Evolutionary conservation across 2,113 vertebrate genomes (phyloP).

Genomic region (Xiphophorus hellerii): DNA sequence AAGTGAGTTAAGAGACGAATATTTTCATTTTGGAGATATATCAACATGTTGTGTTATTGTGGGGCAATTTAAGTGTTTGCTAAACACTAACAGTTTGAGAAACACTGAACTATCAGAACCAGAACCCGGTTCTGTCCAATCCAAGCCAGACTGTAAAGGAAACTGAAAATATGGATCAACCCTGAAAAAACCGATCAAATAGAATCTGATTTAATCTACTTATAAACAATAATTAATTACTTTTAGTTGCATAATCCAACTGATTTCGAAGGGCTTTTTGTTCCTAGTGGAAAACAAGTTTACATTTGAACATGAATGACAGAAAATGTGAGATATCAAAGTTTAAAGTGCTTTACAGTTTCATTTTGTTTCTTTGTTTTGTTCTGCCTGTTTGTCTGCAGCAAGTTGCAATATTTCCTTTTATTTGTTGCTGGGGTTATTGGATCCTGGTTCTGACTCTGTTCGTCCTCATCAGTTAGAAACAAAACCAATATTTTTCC

Average conservation of each 20-base stretch:
- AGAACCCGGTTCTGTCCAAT: too few species aligned
- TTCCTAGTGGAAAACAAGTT: background rate
- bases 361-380: background rate
- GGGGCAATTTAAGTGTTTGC: too few species aligned
- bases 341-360: background rate
- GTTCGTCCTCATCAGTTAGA: too few species aligned
- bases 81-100: too few species aligned
- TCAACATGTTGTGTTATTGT: too few species aligned
- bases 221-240: background rate
- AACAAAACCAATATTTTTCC: background rate
- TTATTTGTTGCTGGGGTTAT: constrained; percentile 18
- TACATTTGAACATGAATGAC: background rate
- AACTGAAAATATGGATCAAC: too few species aligned
- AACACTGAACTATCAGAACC: too few species aligned
- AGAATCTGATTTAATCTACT: too few species aligned
- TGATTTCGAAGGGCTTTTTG: background rate
- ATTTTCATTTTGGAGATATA: too few species aligned
- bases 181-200: too few species aligned
- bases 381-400: background rate
- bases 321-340: background rate
- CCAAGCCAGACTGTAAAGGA: too few species aligned
- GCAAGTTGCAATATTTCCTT: background rate
- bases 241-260: background rate
- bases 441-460: constrained; percentile 1
- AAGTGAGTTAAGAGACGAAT: too few species aligned